Base-by-base conservation (phyloP, 2,888 invertebrate genomes). In the Temnothorax ravouxi region DNA sequence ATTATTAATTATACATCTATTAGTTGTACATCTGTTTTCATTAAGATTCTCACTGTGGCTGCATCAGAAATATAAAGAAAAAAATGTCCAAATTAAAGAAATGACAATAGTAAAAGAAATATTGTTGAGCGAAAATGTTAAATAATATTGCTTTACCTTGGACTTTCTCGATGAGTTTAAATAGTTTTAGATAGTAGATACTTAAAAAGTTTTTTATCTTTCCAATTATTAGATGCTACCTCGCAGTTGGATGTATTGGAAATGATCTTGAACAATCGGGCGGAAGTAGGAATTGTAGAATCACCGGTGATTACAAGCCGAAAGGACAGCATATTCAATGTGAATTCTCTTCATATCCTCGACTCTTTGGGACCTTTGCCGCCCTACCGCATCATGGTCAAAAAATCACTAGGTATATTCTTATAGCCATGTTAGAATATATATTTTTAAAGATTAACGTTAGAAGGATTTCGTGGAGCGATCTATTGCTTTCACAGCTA, bases 321-420 rank as follows among this genome's bases (percentile, higher is more conserved):
- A 34, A 34, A 34, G 34, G 34, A 94, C 52, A 89, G 71, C 4
- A 56, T 93, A 44, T 91, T 91, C 4, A 93, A 92, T 47, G 85
- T 9, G 8, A 47, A 92, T 13, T 89, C 91, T 0, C 87, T 94
- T 44, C 83, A 90, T 18, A 88, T 96, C 13, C 93, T 97, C 88
- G 96, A 96, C 87, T 96, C 97, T 41, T 94, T 97, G 89, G 97
- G 97, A 29, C 96, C 97, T 25, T 94, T 97, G 59, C 97, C 97
- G 2, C 96, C 97, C 0, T 97, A 97, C 90, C 96, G 97, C 2
- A 95, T 97, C 62, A 96, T 97, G 69, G 95, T 96, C 81, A 97
- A 96, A 91, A 93, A 95, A 29, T 95, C 95, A 84, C 92, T 97
- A 81, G 96, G 97, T 97, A 94, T 41, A 56, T 38, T 64, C 5